Evolutionary conservation across 2,888 invertebrate genomes (phyloP), one percentile per base, ranked within the genome.

Genomic region (Aplocera efformata): DNA sequence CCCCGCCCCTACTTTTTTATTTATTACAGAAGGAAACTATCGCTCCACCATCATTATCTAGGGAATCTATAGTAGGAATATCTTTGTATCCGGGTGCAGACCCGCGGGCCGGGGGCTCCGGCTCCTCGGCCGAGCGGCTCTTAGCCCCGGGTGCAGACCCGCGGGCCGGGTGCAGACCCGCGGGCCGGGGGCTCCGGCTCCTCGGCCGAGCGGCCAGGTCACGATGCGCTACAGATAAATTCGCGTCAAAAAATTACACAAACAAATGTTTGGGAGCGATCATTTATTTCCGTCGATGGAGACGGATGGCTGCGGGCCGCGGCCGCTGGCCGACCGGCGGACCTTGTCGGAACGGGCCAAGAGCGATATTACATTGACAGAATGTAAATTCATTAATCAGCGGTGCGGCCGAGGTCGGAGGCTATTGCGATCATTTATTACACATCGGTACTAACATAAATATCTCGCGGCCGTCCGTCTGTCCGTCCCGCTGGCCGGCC

Each of bases 391-490:
- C 25, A 46, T 33, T 43, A 38, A 53, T 55, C 51, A 40, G 38
- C 32, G 38, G 33, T 27, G 27, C 33, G 11, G 44, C n/a, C 42
- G 41, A 35, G 37, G 42, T 44, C 48, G 47, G 41, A 40, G 50
- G 47, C 42, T 26, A 48, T 37, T 22, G 36, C 48, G 11, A 45
- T 43, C 53, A 54, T 58, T 53, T 53, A 50, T 53, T 38, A 54
- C 38, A 50, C 45, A 47, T 50, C 47, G 52, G 37, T 45, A 33
- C 50, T 45, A 46, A 48, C 50, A 54, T 51, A 52, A 53, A 53
- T 53, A 53, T 50, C 37, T 28, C 30, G 45, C 40, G 53, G 40
- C 50, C 41, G 44, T 46, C 41, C 10, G 51, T 44, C 49, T 10
- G 45, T 32, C 34, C 30, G 43, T 38, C n/a, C n/a, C n/a, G n/a